Evolutionary conservation across 2,888 invertebrate species (phyloP).

Genomic region (Eristalis arbustorum): DNA sequence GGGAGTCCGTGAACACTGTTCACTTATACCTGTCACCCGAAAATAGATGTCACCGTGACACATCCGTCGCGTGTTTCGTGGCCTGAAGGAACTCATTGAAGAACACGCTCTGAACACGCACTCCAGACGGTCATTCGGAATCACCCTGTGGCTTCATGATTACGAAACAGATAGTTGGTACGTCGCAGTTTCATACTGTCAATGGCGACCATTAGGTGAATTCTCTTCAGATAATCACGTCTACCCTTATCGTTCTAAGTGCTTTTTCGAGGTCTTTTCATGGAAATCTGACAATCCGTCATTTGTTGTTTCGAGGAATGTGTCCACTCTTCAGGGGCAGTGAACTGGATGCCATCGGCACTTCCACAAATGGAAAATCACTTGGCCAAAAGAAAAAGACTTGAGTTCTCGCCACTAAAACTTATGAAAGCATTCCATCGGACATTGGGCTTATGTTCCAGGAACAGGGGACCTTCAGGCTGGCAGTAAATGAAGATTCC

Average conservation of each 20-base stretch:
- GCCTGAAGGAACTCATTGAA: not conserved
- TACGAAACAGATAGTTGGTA: not conserved
- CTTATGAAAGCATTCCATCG: too few species aligned
- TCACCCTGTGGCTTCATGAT: slow-evolving; percentile 43
- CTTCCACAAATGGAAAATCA: not conserved
- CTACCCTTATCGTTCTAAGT: not conserved
- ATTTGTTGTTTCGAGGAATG: not conserved
- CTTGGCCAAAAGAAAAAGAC: too few species aligned
- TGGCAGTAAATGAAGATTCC: not conserved
- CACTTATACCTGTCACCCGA: too few species aligned
- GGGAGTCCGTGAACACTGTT: too few species aligned
- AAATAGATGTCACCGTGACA: too few species aligned
- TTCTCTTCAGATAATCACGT: not conserved
- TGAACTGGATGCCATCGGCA: not conserved
- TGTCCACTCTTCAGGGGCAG: not conserved
- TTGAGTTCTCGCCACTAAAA: too few species aligned
- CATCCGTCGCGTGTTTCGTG: not conserved
- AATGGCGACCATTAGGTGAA: slow-evolving; percentile 31
- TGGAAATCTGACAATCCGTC: not conserved
- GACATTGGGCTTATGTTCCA: too few species aligned
- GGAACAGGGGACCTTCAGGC: too few species aligned
- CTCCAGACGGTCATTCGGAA: not conserved
- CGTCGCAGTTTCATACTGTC: not conserved
- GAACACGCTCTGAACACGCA: not conserved
- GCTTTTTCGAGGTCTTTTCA: not conserved